These are phyloP conservation scores for Porites rus DNA, from an alignment of 92 coral and sea anemone genomes.

Conservation along the genomic window DNA sequence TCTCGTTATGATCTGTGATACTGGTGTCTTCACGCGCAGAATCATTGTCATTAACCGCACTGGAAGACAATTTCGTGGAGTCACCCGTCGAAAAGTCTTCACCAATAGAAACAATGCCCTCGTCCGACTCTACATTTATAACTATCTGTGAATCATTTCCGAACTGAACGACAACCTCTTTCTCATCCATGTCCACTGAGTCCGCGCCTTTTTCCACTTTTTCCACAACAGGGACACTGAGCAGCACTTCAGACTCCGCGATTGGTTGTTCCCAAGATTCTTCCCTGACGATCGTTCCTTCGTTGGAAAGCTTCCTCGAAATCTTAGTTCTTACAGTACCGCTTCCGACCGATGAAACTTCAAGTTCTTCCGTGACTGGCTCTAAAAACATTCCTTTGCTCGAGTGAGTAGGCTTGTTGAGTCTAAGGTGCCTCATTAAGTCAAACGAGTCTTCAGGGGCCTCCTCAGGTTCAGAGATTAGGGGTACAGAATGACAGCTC, in stretches of 20 bases:
- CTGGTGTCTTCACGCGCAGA: neutral
- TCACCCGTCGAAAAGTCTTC: neutral
- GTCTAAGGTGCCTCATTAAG: constrained; percentile 87
- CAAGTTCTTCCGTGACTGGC: constrained; percentile 92
- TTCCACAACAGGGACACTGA: constrained; percentile 3
- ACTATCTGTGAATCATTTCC: neutral
- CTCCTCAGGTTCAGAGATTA: constrained; percentile 82
- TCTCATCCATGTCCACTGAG: neutral
- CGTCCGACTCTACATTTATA: constrained; percentile 26
- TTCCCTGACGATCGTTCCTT: constrained; percentile 46
- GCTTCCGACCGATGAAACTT: constrained; percentile 94
- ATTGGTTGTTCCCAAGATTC: constrained; percentile 30
- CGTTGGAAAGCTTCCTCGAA: constrained; percentile 60
- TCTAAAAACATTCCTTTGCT: constrained; percentile 80
- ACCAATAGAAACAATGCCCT: neutral
- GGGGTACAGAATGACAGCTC: constrained; percentile 44
- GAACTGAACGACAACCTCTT: neutral
- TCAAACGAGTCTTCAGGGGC: constrained; percentile 76
- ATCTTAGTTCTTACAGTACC: constrained; percentile 76
- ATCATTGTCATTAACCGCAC: neutral
- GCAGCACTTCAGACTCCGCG: constrained; percentile 6
- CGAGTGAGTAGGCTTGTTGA: constrained; percentile 69
- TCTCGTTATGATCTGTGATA: constrained; percentile 8
- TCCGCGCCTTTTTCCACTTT: neutral
- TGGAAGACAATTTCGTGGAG: neutral